These are phyloP conservation scores for Gila robusta DNA, from an alignment of 2,797 vertebrate genomes.

Conservation along the genomic window DNA sequence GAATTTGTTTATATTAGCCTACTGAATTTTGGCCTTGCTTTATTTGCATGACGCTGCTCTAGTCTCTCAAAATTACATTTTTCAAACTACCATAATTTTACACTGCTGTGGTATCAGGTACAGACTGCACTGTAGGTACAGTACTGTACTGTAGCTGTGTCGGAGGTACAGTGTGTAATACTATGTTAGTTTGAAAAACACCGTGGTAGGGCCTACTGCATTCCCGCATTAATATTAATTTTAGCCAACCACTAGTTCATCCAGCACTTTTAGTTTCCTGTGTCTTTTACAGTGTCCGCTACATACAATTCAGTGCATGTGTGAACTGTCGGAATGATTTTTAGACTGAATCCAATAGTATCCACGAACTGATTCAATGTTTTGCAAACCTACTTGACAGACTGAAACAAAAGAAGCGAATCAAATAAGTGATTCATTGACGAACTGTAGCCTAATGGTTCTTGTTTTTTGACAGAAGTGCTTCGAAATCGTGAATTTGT, in stretches of 20 bases:
- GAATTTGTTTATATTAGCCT: not conserved
- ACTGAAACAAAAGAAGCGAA: not conserved
- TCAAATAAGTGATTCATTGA: not conserved
- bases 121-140: not conserved
- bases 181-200: not conserved
- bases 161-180: no score
- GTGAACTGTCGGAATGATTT: not conserved
- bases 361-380: not conserved
- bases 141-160: no score
- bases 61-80: not conserved
- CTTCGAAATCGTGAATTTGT: not conserved
- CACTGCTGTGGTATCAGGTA: not conserved
- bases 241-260: no score
- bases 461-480: not conserved
- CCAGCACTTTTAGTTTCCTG: no score
- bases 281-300: no score
- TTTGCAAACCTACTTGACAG: not conserved
- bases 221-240: not conserved
- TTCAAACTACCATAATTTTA: not conserved
- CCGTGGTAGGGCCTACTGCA: no score
- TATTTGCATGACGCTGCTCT: not conserved
- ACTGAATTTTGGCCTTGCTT: not conserved
- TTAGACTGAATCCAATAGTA: not conserved
- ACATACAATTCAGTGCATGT: not conserved
- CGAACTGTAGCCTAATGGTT: not conserved